These are phyloP conservation scores for Alligator sinensis DNA, from an alignment of 2,113 vertebrate species.

Conservation along the genomic window DNA sequence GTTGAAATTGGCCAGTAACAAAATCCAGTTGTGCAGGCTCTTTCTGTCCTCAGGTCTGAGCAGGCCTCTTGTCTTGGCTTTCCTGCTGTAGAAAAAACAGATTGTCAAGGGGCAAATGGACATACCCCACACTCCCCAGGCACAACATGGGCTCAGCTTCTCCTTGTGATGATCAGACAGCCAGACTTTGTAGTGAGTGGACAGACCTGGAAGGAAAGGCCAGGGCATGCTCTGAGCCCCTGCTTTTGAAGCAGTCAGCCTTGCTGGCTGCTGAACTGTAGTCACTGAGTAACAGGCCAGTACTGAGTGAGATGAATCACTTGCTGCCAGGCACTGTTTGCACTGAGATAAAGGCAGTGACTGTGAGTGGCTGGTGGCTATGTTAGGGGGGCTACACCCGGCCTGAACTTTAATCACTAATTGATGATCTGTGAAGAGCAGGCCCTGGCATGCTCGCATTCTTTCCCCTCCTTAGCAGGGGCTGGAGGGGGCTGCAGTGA, in stretches of 20 bases:
- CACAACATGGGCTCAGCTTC: neutral
- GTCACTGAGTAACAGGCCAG: neutral
- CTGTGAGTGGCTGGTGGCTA: neutral
- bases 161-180: neutral
- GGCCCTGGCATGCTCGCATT: neutral
- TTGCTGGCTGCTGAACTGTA: neutral
- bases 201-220: neutral
- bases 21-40: neutral
- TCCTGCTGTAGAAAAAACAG: neutral
- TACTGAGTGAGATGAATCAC: neutral
- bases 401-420: slow-evolving; percentile 12
- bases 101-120: neutral
- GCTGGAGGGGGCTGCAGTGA: neutral
- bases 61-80: neutral
- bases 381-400: neutral
- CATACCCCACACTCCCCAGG: neutral
- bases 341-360: neutral
- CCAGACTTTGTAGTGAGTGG: neutral
- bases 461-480: neutral
- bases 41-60: neutral
- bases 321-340: neutral
- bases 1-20: neutral
- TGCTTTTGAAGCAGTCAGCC: neutral
- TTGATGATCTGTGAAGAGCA: neutral
- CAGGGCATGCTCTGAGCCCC: neutral